These are phyloP conservation scores for Polypterus senegalus DNA, from an alignment of 2,113 vertebrate genomes.

Conservation along the genomic window DNA sequence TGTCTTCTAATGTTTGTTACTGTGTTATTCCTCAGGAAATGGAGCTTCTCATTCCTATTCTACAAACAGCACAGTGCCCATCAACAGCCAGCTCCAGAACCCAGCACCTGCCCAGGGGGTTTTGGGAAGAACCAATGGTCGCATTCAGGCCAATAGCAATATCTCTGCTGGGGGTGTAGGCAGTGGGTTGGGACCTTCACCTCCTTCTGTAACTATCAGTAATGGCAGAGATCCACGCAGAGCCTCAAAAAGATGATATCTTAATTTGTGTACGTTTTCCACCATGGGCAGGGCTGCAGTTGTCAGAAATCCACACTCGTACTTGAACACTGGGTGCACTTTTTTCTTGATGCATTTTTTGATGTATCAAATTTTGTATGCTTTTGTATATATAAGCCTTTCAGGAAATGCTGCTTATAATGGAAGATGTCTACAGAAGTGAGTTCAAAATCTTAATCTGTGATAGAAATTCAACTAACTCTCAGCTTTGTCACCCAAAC, in stretches of 20 bases:
- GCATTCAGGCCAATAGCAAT: slow-evolving; percentile 57
- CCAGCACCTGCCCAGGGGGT: slow-evolving; percentile 39
- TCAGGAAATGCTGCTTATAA: too few relatives aligned
- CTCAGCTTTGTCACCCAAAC: too few relatives aligned
- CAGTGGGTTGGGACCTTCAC: slow-evolving; percentile 35
- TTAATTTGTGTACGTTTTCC: not conserved
- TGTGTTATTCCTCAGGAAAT: slow-evolving; percentile 53
- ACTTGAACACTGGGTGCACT: slow-evolving; percentile 98
- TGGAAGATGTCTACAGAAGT: too few relatives aligned
- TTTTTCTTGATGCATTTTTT: slow-evolving; percentile 57
- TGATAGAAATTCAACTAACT: too few relatives aligned
- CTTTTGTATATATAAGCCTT: too few relatives aligned
- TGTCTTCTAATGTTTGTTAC: not conserved
- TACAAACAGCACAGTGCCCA: slow-evolving; percentile 43
- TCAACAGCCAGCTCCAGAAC: slow-evolving; percentile 40
- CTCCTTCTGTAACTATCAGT: slow-evolving; percentile 65
- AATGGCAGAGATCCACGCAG: slow-evolving; percentile 92
- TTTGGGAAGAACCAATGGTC: slow-evolving; percentile 66
- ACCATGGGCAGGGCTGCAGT: slow-evolving; percentile 52
- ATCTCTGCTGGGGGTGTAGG: slow-evolving; percentile 26
- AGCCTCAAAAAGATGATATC: slow-evolving; percentile 59
- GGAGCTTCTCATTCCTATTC: slow-evolving; percentile 56
- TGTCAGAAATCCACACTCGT: slow-evolving; percentile 56
- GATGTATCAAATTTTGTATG: too few relatives aligned
- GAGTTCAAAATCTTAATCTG: too few relatives aligned